phyloP scores from a whole-genome alignment of 2,888 invertebrate species.

The Apamea crenata region DNA sequence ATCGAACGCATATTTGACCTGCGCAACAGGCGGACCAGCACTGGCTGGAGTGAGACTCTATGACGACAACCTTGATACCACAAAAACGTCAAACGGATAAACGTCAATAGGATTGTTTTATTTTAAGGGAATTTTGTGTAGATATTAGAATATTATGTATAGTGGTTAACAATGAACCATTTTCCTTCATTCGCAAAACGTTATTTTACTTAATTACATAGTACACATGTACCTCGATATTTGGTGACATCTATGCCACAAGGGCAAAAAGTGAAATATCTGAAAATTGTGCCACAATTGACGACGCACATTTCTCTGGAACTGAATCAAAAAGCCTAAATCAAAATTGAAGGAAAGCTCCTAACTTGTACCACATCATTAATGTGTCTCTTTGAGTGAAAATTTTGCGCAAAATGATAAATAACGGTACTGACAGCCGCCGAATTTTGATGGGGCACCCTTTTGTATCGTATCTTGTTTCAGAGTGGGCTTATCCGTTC shows the following conservation, averaged over 20 bases:
- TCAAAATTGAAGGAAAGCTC: constrained; percentile 9
- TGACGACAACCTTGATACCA: not conserved
- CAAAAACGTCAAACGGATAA: not conserved
- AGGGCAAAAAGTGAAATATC: not conserved
- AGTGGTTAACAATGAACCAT: not conserved
- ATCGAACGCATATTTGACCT: not conserved
- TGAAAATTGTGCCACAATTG: not conserved
- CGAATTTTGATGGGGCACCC: constrained; percentile 87
- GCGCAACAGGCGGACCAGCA: not conserved
- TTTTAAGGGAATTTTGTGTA: not conserved
- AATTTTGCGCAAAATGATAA: constrained; percentile 88
- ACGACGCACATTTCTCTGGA: too few relatives aligned
- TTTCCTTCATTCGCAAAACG: not conserved
- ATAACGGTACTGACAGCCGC: constrained; percentile 82
- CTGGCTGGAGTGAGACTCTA: not conserved
- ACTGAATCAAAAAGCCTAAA: not conserved
- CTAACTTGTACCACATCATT: constrained; percentile 66
- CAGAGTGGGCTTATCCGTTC: constrained; percentile 86
- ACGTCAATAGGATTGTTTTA: not conserved
- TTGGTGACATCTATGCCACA: not conserved
- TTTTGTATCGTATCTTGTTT: constrained; percentile 88
- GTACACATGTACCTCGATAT: not conserved
- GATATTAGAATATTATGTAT: too few relatives aligned
- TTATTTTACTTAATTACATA: not conserved
- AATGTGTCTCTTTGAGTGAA: constrained; percentile 84